phyloP scores from a whole-genome alignment of 2,113 vertebrate genomes.

The Atrichornis clamosus region DNA sequence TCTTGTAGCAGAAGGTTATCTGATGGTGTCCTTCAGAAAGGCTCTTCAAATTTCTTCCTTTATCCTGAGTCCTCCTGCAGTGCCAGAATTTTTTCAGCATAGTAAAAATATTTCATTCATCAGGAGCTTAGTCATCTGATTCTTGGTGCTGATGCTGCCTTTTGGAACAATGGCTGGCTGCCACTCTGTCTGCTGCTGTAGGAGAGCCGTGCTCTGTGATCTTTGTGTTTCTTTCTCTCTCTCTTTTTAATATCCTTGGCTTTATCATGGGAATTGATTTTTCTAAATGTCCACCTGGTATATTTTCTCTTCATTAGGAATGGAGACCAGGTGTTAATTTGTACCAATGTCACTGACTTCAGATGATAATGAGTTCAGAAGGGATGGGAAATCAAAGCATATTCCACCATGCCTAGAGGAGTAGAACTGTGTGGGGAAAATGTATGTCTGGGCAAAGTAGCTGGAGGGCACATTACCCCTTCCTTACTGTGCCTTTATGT shows the following conservation, averaged over 20 bases:
- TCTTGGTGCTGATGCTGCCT: slow-evolving; percentile 56
- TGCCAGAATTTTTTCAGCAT: slow-evolving; percentile 63
- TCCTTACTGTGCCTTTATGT: not conserved
- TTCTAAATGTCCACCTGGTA: slow-evolving; percentile 43
- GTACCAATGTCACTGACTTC: slow-evolving; percentile 9
- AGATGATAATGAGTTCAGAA: slow-evolving; percentile 20
- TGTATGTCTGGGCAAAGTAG: not conserved
- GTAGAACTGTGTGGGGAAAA: not conserved
- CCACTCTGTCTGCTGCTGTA: slow-evolving; percentile 51
- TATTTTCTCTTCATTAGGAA: slow-evolving; percentile 11
- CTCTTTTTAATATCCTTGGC: slow-evolving; percentile 63
- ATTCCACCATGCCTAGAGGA: not conserved
- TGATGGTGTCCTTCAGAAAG: slow-evolving; percentile 43
- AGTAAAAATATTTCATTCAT: slow-evolving; percentile 70
- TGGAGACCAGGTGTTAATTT: slow-evolving; percentile 20
- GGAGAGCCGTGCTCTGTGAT: not conserved
- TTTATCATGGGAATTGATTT: slow-evolving; percentile 58
- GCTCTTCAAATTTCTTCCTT: slow-evolving; percentile 35
- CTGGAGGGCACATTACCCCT: not conserved
- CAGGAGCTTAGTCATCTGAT: slow-evolving; percentile 69
- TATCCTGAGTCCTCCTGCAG: not conserved
- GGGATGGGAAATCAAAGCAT: not conserved
- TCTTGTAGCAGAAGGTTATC: not conserved
- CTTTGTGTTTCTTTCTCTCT: slow-evolving; percentile 1
- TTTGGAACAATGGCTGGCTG: slow-evolving; percentile 62